Conservation (phyloP, 2,113 vertebrate genomes). For the Eublepharis macularius region DNA sequence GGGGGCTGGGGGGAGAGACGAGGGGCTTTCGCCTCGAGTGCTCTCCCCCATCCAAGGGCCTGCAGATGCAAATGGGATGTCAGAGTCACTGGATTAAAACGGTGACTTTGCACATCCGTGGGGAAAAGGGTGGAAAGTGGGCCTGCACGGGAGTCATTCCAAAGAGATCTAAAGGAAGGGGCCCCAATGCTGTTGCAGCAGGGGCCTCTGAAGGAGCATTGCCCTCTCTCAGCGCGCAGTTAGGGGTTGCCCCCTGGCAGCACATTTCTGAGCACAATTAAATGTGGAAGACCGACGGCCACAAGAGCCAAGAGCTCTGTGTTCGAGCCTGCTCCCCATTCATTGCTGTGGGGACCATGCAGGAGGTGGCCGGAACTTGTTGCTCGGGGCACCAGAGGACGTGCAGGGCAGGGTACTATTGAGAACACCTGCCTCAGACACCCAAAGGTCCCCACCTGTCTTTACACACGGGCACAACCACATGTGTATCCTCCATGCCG, state of each 20-base stretch:
- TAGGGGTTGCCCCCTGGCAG: not conserved
- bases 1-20: not conserved
- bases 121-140: not conserved
- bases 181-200: not conserved
- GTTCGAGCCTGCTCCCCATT: no score
- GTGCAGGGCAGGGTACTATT: not conserved
- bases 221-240: no score
- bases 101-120: not conserved
- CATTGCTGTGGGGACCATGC: no score
- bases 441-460: not conserved
- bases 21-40: slow-evolving; percentile 15
- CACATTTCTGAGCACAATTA: no score
- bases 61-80: not conserved
- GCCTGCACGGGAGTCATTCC: not conserved
- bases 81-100: not conserved
- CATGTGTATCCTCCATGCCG: not conserved
- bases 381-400: no score
- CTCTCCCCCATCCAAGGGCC: not conserved
- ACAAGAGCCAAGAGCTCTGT: no score
- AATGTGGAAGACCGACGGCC: no score
- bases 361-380: not conserved
- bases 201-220: no score
- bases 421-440: not conserved
- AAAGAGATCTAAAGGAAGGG: not conserved
- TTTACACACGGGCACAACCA: not conserved